Percentiles rank a stretch among this genome's conserved stretches.
Conservation (phyloP, 1,140 invertebrate genomes). For the Amyelois transitella region DNA sequence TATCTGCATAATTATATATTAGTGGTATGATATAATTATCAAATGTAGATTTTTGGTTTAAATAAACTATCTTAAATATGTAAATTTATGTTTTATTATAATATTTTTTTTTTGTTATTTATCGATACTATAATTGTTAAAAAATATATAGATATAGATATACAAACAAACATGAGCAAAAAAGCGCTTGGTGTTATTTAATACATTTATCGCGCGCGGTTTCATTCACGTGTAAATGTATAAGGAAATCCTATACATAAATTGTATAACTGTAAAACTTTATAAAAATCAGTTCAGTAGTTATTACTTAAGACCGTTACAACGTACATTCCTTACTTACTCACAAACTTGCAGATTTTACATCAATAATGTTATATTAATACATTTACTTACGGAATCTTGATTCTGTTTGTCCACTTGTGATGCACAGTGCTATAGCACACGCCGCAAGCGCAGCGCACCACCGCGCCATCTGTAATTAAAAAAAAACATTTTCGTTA, state of each 20-base stretch:
- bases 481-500: neutral
- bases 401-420: neutral
- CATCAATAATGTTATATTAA: neutral
- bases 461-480: neutral
- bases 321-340: neutral
- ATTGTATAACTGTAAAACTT: neutral
- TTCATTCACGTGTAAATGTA: neutral
- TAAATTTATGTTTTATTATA: too few relatives aligned
- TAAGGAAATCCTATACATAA: neutral
- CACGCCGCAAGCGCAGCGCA: neutral
- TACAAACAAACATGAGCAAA: too few relatives aligned
- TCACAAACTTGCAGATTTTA: neutral
- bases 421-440: neutral
- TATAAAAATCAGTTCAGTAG: neutral
- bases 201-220: neutral
- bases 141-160: too few relatives aligned
- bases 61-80: too few relatives aligned
- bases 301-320: neutral
- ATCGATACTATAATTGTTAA: too few relatives aligned
- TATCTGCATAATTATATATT: neutral
- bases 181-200: too few relatives aligned
- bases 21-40: too few relatives aligned
- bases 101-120: too few relatives aligned
- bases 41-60: too few relatives aligned
- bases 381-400: neutral